Base-by-base conservation (phyloP, 2,888 invertebrate genomes). In the Hirtodrosophila cameraria region DNA sequence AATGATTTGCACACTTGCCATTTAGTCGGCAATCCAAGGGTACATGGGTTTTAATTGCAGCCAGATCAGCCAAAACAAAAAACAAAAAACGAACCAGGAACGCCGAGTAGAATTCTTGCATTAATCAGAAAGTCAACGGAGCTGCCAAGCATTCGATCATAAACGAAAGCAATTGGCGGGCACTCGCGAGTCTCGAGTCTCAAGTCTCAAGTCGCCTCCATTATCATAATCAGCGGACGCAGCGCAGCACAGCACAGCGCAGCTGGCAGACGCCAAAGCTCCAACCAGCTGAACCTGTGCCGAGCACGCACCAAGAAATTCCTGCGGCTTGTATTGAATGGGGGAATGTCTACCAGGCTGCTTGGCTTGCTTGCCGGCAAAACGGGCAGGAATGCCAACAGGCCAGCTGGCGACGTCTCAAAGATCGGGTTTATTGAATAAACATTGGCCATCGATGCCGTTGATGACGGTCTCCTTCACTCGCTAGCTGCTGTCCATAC, bases 271-370 rank as follows among this genome's bases (percentile, higher is more conserved):
- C 83, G 72, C 81, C 66, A 66, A 78, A 25, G 8, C 8, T 36
- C 13, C 35, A 52, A 49, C 60, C 62, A 62, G 62, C 52, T 70
- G 78, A 88, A 85, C 89, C 81, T 88, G 88, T 89, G 89, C 89
- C 88, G 81, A 88, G 89, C 88, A 89, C 88, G 88, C 89, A 89
- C 88, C 88, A 89, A 86, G 79, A 82, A 89, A 89, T 89, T 89
- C 88, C 89, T 72, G 71, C 77, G 78, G 82, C 86, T 87, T 89
- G 89, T 89, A 75, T 66, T 83, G 82, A 74, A 85, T 77, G 69
- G 60, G 68, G 63, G 79, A 76, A 74, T 69, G 75, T 62, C 48
- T 50, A 39, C 33, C 30, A 33, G 45, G 45, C 42, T 36, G 48
- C 43, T 23, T 18, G 8, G 23, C 43, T 55, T 33, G 28, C 13